Evolutionary conservation across 1,140 invertebrate species (phyloP).

Genomic region (Drosophila suzukii): DNA sequence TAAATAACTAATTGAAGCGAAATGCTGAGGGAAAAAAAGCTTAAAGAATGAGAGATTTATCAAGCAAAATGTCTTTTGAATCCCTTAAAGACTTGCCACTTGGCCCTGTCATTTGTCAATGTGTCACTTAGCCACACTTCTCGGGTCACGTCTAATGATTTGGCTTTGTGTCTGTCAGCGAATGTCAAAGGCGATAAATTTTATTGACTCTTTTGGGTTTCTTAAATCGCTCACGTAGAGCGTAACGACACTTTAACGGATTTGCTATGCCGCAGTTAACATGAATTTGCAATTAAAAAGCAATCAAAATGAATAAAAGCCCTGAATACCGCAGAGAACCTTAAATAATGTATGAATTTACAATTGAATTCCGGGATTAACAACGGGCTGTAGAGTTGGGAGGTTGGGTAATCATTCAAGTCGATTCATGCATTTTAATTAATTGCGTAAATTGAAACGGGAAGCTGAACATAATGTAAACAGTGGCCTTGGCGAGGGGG

Average conservation of each 20-base stretch:
- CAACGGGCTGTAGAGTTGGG: not conserved
- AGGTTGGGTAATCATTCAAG: slow-evolving; percentile 1
- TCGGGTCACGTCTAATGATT: slow-evolving; percentile 55
- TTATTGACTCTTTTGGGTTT: slow-evolving; percentile 17
- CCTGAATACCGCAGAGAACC: not conserved
- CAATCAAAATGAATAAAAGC: slow-evolving; percentile 41
- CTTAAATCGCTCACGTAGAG: not conserved
- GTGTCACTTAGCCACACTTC: slow-evolving; percentile 60
- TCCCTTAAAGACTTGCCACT: not conserved
- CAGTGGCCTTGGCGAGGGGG: not conserved
- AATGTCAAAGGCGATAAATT: slow-evolving; percentile 31
- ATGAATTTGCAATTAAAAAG: slow-evolving; percentile 57
- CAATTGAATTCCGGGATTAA: slow-evolving; percentile 40
- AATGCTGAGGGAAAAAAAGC: not conserved
- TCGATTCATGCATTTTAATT: slow-evolving; percentile 43
- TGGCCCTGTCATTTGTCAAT: slow-evolving; percentile 61
- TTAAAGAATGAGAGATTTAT: slow-evolving; percentile 10
- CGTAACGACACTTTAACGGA: slow-evolving; percentile 27
- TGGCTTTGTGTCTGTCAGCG: slow-evolving; percentile 45
- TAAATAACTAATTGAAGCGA: slow-evolving; percentile 25
- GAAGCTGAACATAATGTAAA: slow-evolving; percentile 17
- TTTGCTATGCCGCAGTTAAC: slow-evolving; percentile 11
- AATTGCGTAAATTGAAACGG: slow-evolving; percentile 40
- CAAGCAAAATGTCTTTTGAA: slow-evolving; percentile 18
- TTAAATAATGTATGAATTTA: slow-evolving; percentile 27